Evolutionary conservation across 2,797 vertebrate species (phyloP), one percentile per base, ranked within the genome.

Genomic region (Chanos chanos): DNA sequence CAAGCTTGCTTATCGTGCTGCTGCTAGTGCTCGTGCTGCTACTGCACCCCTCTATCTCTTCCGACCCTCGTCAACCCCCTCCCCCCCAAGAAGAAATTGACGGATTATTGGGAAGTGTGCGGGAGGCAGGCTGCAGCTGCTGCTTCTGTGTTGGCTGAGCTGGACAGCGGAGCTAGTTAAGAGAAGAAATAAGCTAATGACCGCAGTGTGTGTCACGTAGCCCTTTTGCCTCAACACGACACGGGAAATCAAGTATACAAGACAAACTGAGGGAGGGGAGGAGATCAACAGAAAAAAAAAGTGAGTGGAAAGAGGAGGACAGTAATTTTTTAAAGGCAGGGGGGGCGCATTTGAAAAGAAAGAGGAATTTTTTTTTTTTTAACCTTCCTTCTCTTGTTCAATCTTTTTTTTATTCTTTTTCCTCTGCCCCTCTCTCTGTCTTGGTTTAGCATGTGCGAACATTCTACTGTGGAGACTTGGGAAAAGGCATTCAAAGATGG

Each of bases 51-150:
- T 51, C 30, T 57, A 8, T 45, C 10, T 70, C 67, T 52, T 74
- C 74, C 80, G 77, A 77, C 75, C 70, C 68, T 79, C 76, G 59
- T 73, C 67, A 63, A 59, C 71, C 74, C 76, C 57, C 72, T 72
- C 65, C 64, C 81, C 66, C 75, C 77, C 78, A 82, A 71, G 64
- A 88, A 88, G 88, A 86, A 89, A 90, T 79, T 90, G 83, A 88
- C 83, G 88, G 92, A 93, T 90, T 89, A 90, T 86, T 81, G 83
- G 84, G 85, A 89, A 89, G 79, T 77, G 81, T 81, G 80, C 80
- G 75, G 66, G 84, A 87, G 76, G 85, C 79, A 81, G 82, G 79
- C 81, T 83, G 77, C 87, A 89, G 90, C 83, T 86, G 82, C 27
- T 16, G 45, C 66, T 47, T 49, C 72, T 39, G 43, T 41, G 55